These are phyloP conservation scores for Psophia crepitans DNA, from an alignment of 2,113 vertebrate species.

Conservation along the genomic window DNA sequence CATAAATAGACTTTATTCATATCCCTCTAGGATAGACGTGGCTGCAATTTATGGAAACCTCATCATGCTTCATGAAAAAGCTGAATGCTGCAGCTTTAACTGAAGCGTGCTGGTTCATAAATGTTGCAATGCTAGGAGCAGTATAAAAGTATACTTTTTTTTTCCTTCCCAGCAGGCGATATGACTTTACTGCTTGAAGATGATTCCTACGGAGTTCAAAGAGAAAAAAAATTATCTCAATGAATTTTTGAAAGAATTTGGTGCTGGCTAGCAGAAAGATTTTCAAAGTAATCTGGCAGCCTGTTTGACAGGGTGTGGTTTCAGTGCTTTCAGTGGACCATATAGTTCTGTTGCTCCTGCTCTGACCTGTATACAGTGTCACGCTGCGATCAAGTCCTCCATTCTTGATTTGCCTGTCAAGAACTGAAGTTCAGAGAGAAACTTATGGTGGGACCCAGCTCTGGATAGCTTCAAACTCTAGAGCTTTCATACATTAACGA, in stretches of 20 bases:
- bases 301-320: not conserved
- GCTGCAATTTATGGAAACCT: slow-evolving; percentile 55
- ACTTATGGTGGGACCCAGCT: not conserved
- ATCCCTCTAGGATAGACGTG: slow-evolving; percentile 21
- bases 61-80: slow-evolving; percentile 1
- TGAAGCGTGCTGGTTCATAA: not conserved
- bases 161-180: not conserved
- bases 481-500: not conserved
- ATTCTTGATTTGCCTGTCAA: not conserved
- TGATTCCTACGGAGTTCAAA: not conserved
- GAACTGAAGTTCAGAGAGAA: not conserved
- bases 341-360: not conserved
- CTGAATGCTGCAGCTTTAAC: slow-evolving; percentile 33
- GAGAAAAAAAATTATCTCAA: not conserved
- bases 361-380: not conserved
- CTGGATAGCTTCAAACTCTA: not conserved
- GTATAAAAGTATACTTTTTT: not conserved
- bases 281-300: not conserved
- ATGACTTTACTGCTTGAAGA: not conserved
- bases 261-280: not conserved
- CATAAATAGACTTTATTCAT: slow-evolving; percentile 47
- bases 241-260: not conserved
- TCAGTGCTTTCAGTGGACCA: not conserved
- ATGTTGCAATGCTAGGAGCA: not conserved
- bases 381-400: not conserved